A percentile compares a stretch with the other conserved stretches of the same genome.
Conservation (phyloP, 2,888 invertebrate genomes). For the Pegoplata infirma region DNA sequence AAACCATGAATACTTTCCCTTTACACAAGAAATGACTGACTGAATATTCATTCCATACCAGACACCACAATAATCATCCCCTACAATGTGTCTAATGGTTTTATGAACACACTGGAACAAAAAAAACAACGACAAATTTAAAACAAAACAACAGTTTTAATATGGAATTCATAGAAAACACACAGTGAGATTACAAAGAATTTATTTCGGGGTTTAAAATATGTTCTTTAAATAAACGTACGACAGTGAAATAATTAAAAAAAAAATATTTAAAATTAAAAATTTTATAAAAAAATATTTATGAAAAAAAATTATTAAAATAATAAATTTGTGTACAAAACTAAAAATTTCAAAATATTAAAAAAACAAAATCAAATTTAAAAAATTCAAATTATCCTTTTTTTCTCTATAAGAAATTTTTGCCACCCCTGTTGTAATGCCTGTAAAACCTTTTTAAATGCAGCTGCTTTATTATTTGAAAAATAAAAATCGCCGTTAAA, state of each 20-base stretch:
- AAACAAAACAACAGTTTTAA: constrained; percentile 56
- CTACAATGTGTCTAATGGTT: constrained; percentile 31
- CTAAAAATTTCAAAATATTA: background rate
- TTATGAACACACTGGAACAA: constrained; percentile 15
- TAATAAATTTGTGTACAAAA: background rate
- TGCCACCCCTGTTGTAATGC: constrained; percentile 30
- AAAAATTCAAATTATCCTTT: background rate
- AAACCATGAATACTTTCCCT: constrained; percentile 66
- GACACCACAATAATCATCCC: constrained; percentile 44
- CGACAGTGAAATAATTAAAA: background rate
- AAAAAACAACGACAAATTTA: constrained; percentile 26
- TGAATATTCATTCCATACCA: background rate
- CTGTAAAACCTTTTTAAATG: constrained; percentile 16
- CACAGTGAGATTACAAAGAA: constrained; percentile 19
- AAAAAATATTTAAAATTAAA: background rate
- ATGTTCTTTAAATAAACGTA: background rate
- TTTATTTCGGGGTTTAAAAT: background rate
- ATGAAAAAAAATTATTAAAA: background rate
- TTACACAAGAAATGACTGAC: constrained; percentile 34
- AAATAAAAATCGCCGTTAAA: constrained; percentile 47
- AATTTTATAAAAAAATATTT: background rate
- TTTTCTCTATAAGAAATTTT: background rate
- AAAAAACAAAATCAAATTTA: background rate
- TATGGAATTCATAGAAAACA: constrained; percentile 44
- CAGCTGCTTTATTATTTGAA: constrained; percentile 22